Conservation (phyloP, 2,113 vertebrate species). For the Prunella himalayana region DNA sequence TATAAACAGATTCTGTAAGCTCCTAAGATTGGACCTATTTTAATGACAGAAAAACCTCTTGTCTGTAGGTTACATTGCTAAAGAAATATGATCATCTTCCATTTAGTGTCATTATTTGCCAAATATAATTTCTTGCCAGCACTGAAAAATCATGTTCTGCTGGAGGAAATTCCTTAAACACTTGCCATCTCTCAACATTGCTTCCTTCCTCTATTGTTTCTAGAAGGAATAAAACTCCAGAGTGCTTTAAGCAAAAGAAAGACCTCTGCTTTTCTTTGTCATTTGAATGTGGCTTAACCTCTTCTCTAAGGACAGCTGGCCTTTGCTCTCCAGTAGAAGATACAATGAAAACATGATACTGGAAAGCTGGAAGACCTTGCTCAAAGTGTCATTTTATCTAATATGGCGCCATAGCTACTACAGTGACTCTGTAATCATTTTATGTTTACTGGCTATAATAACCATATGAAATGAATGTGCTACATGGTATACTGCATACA, state of each 20-base stretch:
- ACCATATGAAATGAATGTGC: not conserved
- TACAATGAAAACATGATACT: not conserved
- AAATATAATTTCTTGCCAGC: constrained; percentile 22
- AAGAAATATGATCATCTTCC: constrained; percentile 20
- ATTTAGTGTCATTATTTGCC: constrained; percentile 18
- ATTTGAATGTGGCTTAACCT: constrained; percentile 5
- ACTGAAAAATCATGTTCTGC: constrained; percentile 44
- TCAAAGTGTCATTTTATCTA: not conserved
- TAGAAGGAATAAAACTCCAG: constrained; percentile 20
- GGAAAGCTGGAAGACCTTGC: not conserved
- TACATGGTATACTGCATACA: not conserved
- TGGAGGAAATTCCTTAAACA: constrained; percentile 43
- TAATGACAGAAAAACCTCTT: not conserved
- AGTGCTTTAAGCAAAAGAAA: constrained; percentile 16
- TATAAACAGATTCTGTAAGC: not conserved
- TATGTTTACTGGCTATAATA: constrained; percentile 21
- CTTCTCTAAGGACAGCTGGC: constrained; percentile 12
- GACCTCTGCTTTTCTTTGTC: not conserved
- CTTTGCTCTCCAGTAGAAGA: not conserved
- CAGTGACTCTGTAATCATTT: not conserved
- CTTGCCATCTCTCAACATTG: not conserved
- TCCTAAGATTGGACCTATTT: not conserved
- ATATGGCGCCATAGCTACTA: not conserved
- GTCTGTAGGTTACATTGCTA: constrained; percentile 14
- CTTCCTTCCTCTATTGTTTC: constrained; percentile 47